phyloP scores from a whole-genome alignment of 1,140 invertebrate species.

The Xylocopa sonorina region DNA sequence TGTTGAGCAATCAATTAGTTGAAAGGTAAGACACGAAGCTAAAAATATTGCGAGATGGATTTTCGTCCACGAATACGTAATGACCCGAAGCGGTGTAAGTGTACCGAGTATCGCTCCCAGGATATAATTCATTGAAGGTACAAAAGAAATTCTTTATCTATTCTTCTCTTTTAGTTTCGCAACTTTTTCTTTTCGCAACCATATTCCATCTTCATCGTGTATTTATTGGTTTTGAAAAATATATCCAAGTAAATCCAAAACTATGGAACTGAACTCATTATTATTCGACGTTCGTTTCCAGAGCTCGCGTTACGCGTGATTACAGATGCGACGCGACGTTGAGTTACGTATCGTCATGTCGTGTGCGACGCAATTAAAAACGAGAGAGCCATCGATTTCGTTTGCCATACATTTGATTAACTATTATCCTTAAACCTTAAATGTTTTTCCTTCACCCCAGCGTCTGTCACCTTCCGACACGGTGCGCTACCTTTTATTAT shows the following conservation, averaged over 20 bases:
- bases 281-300: slow-evolving; percentile 6
- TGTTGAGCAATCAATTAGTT: slow-evolving; percentile 7
- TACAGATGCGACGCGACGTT: neutral
- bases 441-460: too few relatives aligned
- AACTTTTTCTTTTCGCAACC: neutral
- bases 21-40: slow-evolving; percentile 23
- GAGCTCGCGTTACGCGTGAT: neutral
- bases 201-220: neutral
- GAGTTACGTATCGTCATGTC: neutral
- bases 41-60: slow-evolving; percentile 40
- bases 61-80: slow-evolving; percentile 32
- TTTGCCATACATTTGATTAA: too few relatives aligned
- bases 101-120: slow-evolving; percentile 1
- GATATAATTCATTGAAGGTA: neutral
- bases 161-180: neutral
- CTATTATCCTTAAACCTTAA: too few relatives aligned
- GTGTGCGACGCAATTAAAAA: neutral
- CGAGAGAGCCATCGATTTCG: neutral
- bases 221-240: neutral
- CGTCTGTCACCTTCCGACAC: too few relatives aligned
- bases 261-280: neutral
- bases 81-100: neutral
- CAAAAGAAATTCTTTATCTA: neutral
- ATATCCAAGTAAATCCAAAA: neutral
- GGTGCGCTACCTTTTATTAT: too few relatives aligned